Conservation (phyloP, 2,888 invertebrate genomes). For the Spilarctia lutea region DNA sequence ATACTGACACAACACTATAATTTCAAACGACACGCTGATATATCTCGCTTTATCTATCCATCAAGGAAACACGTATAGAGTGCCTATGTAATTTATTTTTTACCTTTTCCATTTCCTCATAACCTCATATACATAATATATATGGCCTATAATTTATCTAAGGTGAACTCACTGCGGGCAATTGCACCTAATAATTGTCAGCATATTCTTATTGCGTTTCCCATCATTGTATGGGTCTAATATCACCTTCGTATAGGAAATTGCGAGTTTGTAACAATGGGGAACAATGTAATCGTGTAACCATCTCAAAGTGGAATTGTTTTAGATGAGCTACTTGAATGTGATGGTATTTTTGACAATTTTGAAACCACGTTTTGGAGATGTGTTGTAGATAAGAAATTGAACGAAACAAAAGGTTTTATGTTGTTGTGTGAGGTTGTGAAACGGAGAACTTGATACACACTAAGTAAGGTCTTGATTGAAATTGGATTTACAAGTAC, state of each 20-base stretch:
- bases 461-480: neutral
- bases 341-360: constrained; percentile 43
- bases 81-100: constrained; percentile 23
- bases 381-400: constrained; percentile 3
- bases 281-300: constrained; percentile 48
- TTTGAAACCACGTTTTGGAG: constrained; percentile 19
- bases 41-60: constrained; percentile 21
- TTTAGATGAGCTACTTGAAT: constrained; percentile 46
- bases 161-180: constrained; percentile 54
- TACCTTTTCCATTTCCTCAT: constrained; percentile 32
- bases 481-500: neutral
- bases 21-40: constrained; percentile 20
- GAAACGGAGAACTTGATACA: neutral
- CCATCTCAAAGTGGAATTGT: constrained; percentile 51
- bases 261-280: constrained; percentile 51
- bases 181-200: constrained; percentile 69
- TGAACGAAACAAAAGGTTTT: neutral
- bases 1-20: constrained; percentile 16
- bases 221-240: constrained; percentile 63
- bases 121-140: constrained; percentile 47
- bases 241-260: constrained; percentile 55
- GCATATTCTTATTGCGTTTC: constrained; percentile 50
- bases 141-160: constrained; percentile 47
- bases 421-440: neutral
- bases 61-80: constrained; percentile 18